Evolutionary conservation across 2,888 invertebrate species (phyloP), one percentile per base, ranked within the genome.

Genomic region (Synanthedon myopaeformis): DNA sequence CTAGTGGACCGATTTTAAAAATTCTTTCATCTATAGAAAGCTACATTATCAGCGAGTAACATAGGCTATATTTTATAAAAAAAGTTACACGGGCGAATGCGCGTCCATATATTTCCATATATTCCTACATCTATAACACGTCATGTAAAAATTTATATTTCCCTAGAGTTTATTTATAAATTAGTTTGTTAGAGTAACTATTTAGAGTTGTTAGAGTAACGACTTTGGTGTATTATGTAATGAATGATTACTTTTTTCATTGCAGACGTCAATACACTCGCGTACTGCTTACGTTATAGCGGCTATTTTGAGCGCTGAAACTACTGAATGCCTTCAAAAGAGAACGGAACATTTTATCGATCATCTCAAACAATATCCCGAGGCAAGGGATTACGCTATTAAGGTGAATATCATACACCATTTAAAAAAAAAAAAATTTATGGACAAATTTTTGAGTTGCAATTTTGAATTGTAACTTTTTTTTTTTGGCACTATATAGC

Each of bases 291-390:
- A 92, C 67, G 89, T 93, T 53, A 83, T 93, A 59, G 88, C 89
- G 4, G 89, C 91, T n/a, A 83, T 93, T 52, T 76, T 80, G 42
- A 79, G 80, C 8, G 91, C 92, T 0, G 89, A 89, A 65, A 88
- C 87, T 2, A 76, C 81, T 12, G 81, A 87, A 14, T 91, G 92
- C 3, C 89, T 89, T 59, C 74, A 90, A 58, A 85, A 89, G 52
- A 86, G 93, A 62, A 76, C 94, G 0, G 92, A 93, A 66, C 92
- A 93, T 64, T 86, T 96, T 51, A 89, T 93, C 48, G 79, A 83
- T 1, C 95, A 96, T 71, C 77, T 96, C n/a, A 89, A 90, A 59
- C 89, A 91, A 62, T 93, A 92, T 78, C 93, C 94, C 0, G 92
- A 93, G 65, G 91, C 93, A 0, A 89, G 92, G 63, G 90, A 91